phyloP scores from a whole-genome alignment of 2,113 vertebrate genomes.

The Oenanthe oenanthe region DNA sequence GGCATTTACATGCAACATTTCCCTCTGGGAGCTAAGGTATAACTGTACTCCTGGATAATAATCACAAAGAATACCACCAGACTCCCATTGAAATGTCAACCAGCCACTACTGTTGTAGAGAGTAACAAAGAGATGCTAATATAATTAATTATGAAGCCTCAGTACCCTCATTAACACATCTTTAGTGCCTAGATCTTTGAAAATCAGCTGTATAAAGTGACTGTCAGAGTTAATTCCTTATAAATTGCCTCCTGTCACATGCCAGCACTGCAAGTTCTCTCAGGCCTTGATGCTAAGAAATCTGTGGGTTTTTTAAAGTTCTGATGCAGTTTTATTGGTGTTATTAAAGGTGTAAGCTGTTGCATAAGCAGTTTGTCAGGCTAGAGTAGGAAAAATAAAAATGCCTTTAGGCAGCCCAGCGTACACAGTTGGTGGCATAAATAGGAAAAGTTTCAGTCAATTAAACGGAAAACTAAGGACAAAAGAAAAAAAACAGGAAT shows the following conservation, averaged over 20 bases:
- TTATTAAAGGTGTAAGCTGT: constrained; percentile 10
- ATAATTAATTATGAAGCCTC: constrained; percentile 69
- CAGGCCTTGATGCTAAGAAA: constrained; percentile 7
- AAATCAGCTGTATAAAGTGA: constrained; percentile 62
- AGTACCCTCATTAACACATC: constrained; percentile 67
- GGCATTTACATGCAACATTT: constrained; percentile 38
- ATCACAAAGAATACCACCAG: constrained; percentile 60
- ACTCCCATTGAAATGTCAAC: constrained; percentile 61
- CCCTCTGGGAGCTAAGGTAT: constrained; percentile 51
- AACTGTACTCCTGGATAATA: constrained; percentile 61
- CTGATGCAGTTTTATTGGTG: not conserved
- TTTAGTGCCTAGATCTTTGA: constrained; percentile 62
- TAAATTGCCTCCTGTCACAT: constrained; percentile 64
- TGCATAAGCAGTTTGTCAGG: constrained; percentile 1
- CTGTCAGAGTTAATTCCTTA: constrained; percentile 62
- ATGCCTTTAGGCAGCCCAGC: not conserved
- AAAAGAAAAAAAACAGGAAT: not conserved
- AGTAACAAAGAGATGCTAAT: constrained; percentile 67
- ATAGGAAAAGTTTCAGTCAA: constrained; percentile 1
- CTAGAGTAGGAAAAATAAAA: not conserved
- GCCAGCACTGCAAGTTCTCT: constrained; percentile 27
- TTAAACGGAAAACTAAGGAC: not conserved
- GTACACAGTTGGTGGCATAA: not conserved
- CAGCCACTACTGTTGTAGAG: constrained; percentile 24
- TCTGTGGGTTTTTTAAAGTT: fast-evolving